Percentiles rank a stretch among this genome's conserved stretches.
Evolutionary conservation across 2,113 vertebrate species (phyloP).

Genomic region (western clawed frog (Xenopus tropicalis)): DNA sequence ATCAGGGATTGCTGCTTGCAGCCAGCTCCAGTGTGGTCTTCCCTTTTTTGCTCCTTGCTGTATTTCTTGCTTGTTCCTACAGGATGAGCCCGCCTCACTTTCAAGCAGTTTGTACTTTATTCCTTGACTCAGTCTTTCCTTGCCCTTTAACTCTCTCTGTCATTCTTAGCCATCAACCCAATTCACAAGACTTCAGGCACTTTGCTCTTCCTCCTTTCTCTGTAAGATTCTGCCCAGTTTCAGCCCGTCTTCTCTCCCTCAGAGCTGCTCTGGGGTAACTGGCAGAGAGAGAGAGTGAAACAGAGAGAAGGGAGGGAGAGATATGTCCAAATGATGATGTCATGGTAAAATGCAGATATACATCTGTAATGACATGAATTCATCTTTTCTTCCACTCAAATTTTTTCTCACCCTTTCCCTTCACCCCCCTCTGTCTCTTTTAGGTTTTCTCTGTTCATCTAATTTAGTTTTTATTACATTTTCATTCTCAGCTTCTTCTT

Average conservation of each 20-base stretch:
- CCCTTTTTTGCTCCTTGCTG: not conserved
- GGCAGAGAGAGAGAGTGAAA: slow-evolving; percentile 29
- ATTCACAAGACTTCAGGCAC: not conserved
- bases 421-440: not conserved
- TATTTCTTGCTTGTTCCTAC: not conserved
- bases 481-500: not conserved
- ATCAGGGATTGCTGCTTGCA: not conserved
- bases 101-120: not conserved
- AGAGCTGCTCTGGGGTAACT: slow-evolving; percentile 21
- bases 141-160: not conserved
- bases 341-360: slow-evolving; percentile 33
- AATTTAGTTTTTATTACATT: not conserved
- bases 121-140: not conserved
- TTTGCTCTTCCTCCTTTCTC: not conserved
- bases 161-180: not conserved
- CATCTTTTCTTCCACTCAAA: not conserved
- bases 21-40: not conserved
- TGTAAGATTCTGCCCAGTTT: too few relatives aligned
- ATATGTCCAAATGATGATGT: slow-evolving; percentile 16
- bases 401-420: not conserved
- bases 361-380: slow-evolving; percentile 22
- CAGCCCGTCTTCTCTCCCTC: not conserved
- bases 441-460: not conserved
- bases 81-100: not conserved
- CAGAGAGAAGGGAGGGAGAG: slow-evolving; percentile 19